Evolutionary conservation across 2,113 vertebrate genomes (phyloP), one percentile per base, ranked within the genome.

Genomic region (Fukomys damarensis): DNA sequence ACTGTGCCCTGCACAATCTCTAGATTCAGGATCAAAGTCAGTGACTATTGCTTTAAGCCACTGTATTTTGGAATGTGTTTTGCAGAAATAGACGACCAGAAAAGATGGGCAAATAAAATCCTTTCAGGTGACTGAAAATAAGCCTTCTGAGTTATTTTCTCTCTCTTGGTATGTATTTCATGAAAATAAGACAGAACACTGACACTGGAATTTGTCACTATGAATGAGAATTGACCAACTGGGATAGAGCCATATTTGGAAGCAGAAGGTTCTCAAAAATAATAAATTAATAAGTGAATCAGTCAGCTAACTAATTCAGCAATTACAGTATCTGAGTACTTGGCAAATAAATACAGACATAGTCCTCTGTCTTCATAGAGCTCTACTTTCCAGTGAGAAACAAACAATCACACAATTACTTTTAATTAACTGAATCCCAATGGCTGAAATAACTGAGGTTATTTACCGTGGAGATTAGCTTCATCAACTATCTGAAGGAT

Each of bases 111-210:
- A 92, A 92, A 90, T 80, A 52, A 93, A 94, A 91, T 28, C 4
- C 66, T 59, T 89, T 61, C 65, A 81, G 68, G 38, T 70, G 41
- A 88, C 54, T 93, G 72, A 91, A 94, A 92, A 85, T 80, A 92
- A 92, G n/a, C 84, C 52, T 58, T 17, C 12, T 52, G 84, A 59
- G 30, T 80, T 83, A 94, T 87, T 86, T 87, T 76, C 30, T 52
- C 17, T 83, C 49, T 63, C 22, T 94, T 80, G 12, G 2, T 41
- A 32, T 81, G 2, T 46, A n/a, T 81, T 93, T 90, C 72, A 56
- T 32, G 52, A 24, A 95, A 85, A 83, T 30, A 52, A 83, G 35
- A 32, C 54, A 89, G 43, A 68, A 92, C 8, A 32, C 72, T 32
- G 19, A 88, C 17, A 41, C n/a, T 86, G 28, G 8, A 49, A 41